phyloP scores from a whole-genome alignment of 2,888 invertebrate species.

The Apamea anceps region DNA sequence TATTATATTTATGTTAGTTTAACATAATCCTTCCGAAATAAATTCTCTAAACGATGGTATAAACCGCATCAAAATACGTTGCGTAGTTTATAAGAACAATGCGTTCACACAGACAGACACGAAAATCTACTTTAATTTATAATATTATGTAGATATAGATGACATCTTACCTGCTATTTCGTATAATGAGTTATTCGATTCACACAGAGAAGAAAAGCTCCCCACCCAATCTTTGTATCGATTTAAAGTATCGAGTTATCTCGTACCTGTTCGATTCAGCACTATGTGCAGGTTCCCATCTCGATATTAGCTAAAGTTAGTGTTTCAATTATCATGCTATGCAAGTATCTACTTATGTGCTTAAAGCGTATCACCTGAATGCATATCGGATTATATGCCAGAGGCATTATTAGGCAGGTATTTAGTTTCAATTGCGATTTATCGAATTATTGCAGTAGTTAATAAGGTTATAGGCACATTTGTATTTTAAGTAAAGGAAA shows the following conservation, averaged over 20 bases:
- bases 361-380: conserved; percentile 46
- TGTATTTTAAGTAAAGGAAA: conserved; percentile 13
- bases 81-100: not conserved
- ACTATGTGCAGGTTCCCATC: conserved; percentile 1
- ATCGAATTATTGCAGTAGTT: conserved; percentile 10
- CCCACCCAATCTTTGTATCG: not conserved
- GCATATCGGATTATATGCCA: conserved; percentile 36
- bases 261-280: not conserved
- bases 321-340: conserved; percentile 55
- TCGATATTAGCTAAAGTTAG: conserved; percentile 46
- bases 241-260: not conserved
- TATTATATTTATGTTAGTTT: not conserved
- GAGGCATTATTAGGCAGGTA: conserved; percentile 30
- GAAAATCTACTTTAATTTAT: not conserved
- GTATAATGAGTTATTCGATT: not conserved
- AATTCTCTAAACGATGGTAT: not conserved
- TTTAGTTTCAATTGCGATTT: conserved; percentile 41
- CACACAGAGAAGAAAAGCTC: not conserved
- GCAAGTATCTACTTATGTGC: conserved; percentile 40
- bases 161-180: not conserved
- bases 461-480: not conserved
- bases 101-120: not conserved
- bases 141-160: not conserved
- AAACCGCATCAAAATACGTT: not conserved
- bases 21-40: not conserved